These are phyloP conservation scores for Mechanitis mazaeus DNA, from an alignment of 2,888 invertebrate genomes.

Conservation along the genomic window DNA sequence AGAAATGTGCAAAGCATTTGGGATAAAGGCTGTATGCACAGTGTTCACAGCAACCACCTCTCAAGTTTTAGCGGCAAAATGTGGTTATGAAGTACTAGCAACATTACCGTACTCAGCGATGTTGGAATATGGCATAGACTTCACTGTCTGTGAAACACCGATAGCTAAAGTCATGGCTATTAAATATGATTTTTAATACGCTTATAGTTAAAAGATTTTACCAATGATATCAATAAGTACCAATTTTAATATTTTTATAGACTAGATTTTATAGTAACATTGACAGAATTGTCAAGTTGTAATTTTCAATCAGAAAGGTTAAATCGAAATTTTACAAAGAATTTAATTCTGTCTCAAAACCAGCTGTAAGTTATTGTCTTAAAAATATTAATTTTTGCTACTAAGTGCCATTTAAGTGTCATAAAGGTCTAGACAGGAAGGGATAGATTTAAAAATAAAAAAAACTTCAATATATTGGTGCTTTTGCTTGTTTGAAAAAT, in stretches of 20 bases:
- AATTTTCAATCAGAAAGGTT: too few species aligned
- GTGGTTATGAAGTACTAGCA: constrained; percentile 47
- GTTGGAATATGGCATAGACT: constrained; percentile 44
- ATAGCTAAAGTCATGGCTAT: constrained; percentile 52
- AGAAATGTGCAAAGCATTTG: constrained; percentile 46
- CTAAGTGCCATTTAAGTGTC: too few species aligned
- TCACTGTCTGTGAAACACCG: constrained; percentile 37
- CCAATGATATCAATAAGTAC: background rate
- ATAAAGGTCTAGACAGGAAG: background rate
- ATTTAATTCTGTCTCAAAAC: too few species aligned
- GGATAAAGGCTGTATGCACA: constrained; percentile 45
- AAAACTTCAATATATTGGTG: background rate
- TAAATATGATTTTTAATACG: constrained; percentile 24
- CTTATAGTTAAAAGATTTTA: background rate
- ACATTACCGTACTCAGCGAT: constrained; percentile 48
- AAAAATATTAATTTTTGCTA: too few species aligned
- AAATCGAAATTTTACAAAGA: too few species aligned
- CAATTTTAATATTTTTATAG: background rate
- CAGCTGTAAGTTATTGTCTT: too few species aligned
- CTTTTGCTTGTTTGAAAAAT: background rate
- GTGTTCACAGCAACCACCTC: constrained; percentile 58
- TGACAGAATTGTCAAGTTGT: too few species aligned
- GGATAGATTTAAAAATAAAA: background rate
- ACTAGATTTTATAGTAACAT: too few species aligned
- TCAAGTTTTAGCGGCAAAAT: constrained; percentile 54